Conservation (phyloP, 1,140 invertebrate species). For the Ceratina japonica region DNA sequence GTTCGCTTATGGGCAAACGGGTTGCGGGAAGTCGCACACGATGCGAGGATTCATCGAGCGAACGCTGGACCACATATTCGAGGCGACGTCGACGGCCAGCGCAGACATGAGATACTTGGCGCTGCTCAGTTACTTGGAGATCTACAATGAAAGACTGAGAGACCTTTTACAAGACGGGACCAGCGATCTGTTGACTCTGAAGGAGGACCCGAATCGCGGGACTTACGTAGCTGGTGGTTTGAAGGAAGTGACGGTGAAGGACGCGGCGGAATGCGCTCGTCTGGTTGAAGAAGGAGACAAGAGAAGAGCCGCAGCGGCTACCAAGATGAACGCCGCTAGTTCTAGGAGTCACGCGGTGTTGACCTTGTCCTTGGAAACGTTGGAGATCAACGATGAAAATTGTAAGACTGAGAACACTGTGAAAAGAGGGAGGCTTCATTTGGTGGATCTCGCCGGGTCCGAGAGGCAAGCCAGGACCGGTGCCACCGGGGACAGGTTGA, state of each 20-base stretch:
- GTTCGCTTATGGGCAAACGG: constrained; percentile 94
- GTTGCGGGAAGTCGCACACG: constrained; percentile 90
- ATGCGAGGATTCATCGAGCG: constrained; percentile 92
- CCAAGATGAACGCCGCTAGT: constrained; percentile 93
- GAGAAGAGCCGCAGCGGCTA: constrained; percentile 87
- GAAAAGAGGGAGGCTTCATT: constrained; percentile 90
- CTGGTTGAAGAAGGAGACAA: constrained; percentile 88
- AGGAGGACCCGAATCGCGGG: constrained; percentile 73
- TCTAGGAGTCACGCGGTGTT: constrained; percentile 95
- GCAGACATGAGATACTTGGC: constrained; percentile 91
- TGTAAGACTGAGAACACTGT: constrained; percentile 79
- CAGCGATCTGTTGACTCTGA: constrained; percentile 70
- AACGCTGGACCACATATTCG: constrained; percentile 95
- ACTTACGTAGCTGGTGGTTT: constrained; percentile 81
- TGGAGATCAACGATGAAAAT: constrained; percentile 79
- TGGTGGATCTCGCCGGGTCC: constrained; percentile 94
- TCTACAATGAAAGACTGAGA: constrained; percentile 94
- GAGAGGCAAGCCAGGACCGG: constrained; percentile 93
- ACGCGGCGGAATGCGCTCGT: constrained; percentile 86
- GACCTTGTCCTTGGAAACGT: constrained; percentile 89
- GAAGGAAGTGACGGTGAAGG: constrained; percentile 87
- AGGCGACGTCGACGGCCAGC: constrained; percentile 89
- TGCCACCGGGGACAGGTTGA: constrained; percentile 91
- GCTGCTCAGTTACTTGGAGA: constrained; percentile 95
- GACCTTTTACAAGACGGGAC: constrained; percentile 85